Evolutionary conservation across 1,140 invertebrate species (phyloP).

Genomic region (Acyrthosiphon pisum): DNA sequence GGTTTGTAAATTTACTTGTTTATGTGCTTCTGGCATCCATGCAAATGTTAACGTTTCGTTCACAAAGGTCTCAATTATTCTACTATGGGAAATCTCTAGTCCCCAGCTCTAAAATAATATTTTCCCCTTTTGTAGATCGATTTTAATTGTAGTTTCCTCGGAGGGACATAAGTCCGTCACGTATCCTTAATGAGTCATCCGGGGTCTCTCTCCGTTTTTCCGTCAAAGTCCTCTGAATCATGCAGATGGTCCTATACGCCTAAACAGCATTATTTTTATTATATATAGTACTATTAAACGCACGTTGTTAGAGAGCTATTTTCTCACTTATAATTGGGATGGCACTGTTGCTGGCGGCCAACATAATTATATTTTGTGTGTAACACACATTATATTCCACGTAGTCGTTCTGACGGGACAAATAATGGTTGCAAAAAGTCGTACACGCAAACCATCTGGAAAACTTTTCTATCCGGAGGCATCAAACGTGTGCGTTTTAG

Average conservation of each 20-base stretch:
- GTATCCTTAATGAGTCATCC: constrained; percentile 16
- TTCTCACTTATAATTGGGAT: background rate
- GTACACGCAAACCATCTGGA: background rate
- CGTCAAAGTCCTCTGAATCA: background rate
- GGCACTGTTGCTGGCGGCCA: background rate
- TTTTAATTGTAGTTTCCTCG: constrained; percentile 32
- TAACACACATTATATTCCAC: background rate
- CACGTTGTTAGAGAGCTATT: background rate
- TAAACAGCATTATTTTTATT: background rate
- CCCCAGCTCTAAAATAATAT: background rate
- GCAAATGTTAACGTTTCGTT: background rate
- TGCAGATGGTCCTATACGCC: background rate
- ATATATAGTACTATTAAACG: background rate
- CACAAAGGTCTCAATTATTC: background rate
- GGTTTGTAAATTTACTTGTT: background rate
- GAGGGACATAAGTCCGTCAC: constrained; percentile 25
- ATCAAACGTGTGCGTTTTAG: background rate
- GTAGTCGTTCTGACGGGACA: background rate
- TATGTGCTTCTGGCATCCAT: background rate
- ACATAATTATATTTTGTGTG: background rate
- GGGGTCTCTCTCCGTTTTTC: background rate
- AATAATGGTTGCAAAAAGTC: background rate
- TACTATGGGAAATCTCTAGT: constrained; percentile 20
- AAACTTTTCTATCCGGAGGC: background rate
- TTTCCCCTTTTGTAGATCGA: constrained; percentile 3